A percentile compares a stretch with the other conserved stretches of the same genome.
Evolutionary conservation across 2,797 vertebrate species (phyloP).

Genomic region (Gymnothorax javanicus): DNA sequence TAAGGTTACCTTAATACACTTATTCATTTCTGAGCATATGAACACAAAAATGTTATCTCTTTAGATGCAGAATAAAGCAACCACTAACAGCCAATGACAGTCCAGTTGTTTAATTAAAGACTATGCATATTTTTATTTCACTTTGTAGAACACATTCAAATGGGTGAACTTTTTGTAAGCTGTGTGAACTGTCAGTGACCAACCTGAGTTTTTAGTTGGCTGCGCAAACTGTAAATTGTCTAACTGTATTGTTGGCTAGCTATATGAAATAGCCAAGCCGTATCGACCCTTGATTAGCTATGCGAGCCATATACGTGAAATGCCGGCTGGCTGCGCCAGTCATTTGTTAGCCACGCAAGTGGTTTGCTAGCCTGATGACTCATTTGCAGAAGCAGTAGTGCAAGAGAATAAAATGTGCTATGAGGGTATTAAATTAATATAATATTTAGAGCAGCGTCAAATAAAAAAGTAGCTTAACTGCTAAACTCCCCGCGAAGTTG

Average conservation of each 20-base stretch:
- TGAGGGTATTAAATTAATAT: constrained; percentile 10
- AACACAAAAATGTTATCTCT: background rate
- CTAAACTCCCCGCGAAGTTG: background rate
- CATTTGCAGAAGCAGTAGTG: no score
- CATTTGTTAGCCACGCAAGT: background rate
- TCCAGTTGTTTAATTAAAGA: background rate
- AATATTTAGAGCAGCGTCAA: background rate
- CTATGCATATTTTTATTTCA: background rate
- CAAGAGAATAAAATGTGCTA: background rate
- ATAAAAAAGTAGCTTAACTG: constrained; percentile 10
- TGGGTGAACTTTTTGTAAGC: no score
- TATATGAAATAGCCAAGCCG: no score
- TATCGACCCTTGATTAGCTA: no score
- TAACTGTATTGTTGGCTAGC: no score
- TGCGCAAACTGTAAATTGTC: no score
- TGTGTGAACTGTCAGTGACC: no score
- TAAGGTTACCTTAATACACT: background rate
- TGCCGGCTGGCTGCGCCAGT: no score
- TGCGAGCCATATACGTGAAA: no score
- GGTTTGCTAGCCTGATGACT: no score
- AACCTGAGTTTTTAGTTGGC: no score
- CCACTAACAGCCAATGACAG: background rate
- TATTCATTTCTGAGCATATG: background rate
- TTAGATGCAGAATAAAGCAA: background rate
- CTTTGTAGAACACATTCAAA: background rate